phyloP scores from a whole-genome alignment of 2,797 vertebrate species.

The Sebastes miniatus region DNA sequence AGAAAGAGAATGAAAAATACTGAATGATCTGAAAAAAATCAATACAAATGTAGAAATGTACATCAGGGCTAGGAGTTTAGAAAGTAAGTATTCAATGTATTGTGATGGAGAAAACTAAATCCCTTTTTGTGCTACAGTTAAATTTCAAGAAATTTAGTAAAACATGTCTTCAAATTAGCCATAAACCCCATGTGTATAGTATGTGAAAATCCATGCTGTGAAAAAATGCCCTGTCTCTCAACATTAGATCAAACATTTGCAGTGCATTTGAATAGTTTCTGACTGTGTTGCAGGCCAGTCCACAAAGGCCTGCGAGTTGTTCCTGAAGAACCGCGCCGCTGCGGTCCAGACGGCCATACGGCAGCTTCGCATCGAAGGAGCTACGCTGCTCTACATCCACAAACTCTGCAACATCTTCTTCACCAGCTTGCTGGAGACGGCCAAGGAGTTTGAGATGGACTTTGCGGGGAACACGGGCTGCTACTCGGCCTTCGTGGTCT shows the following conservation, averaged over 20 bases:
- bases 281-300: constrained; percentile 83
- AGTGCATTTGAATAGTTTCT: background rate
- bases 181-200: background rate
- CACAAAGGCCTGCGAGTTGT: constrained; percentile 96
- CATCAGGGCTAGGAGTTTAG: too few relatives aligned
- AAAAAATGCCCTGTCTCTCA: too few relatives aligned
- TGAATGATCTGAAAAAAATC: too few relatives aligned
- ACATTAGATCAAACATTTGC: background rate
- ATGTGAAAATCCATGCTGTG: too few relatives aligned
- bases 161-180: background rate
- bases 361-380: constrained; percentile 96
- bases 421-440: constrained; percentile 95
- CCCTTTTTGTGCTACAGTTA: background rate
- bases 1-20: background rate
- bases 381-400: constrained; percentile 97
- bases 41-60: too few relatives aligned
- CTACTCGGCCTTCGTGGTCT: constrained; percentile 97
- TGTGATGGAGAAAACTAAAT: too few relatives aligned
- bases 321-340: constrained; percentile 91
- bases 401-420: constrained; percentile 99
- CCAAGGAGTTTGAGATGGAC: constrained; percentile 95
- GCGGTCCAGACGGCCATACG: constrained; percentile 95
- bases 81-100: too few relatives aligned
- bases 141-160: background rate
- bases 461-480: constrained; percentile 94